Conservation (phyloP, 2,888 invertebrate genomes). For the Cryptus armator region DNA sequence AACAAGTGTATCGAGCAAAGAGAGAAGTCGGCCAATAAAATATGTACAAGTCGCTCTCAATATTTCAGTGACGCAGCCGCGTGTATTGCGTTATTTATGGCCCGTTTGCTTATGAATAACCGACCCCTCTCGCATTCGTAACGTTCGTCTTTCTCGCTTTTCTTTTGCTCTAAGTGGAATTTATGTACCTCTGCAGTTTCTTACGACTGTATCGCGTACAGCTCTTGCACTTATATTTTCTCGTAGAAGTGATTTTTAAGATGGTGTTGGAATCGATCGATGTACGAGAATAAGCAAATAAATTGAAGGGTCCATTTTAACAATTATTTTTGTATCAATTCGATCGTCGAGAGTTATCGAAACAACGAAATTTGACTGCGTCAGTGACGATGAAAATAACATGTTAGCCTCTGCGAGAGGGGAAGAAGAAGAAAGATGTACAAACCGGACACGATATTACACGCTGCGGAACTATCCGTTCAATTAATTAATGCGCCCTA, state of each 20-base stretch:
- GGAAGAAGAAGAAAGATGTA: constrained; percentile 45
- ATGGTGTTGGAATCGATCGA: constrained; percentile 38
- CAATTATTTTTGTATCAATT: neutral
- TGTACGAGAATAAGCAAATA: constrained; percentile 9
- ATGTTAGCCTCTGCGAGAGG: neutral
- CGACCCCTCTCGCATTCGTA: constrained; percentile 73
- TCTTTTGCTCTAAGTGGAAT: constrained; percentile 79
- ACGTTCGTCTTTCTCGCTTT: constrained; percentile 62
- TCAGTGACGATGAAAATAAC: constrained; percentile 32
- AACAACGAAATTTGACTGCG: neutral
- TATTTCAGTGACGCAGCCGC: constrained; percentile 80
- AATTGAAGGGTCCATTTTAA: neutral
- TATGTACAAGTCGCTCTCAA: constrained; percentile 80
- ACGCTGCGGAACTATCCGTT: constrained; percentile 66
- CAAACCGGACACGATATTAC: constrained; percentile 59
- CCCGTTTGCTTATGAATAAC: constrained; percentile 84
- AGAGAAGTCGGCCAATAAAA: constrained; percentile 70
- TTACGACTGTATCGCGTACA: constrained; percentile 9
- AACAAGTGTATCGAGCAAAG: constrained; percentile 54
- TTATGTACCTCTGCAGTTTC: constrained; percentile 67
- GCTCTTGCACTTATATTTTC: constrained; percentile 36
- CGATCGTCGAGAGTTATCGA: neutral
- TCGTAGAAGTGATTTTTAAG: constrained; percentile 60
- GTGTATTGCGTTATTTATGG: constrained; percentile 83
- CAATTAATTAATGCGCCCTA: constrained; percentile 80